A percentile compares a stretch with the other conserved stretches of the same genome.
Evolutionary conservation across 2,888 invertebrate genomes (phyloP).

Genomic region (Rotaria sp.): DNA sequence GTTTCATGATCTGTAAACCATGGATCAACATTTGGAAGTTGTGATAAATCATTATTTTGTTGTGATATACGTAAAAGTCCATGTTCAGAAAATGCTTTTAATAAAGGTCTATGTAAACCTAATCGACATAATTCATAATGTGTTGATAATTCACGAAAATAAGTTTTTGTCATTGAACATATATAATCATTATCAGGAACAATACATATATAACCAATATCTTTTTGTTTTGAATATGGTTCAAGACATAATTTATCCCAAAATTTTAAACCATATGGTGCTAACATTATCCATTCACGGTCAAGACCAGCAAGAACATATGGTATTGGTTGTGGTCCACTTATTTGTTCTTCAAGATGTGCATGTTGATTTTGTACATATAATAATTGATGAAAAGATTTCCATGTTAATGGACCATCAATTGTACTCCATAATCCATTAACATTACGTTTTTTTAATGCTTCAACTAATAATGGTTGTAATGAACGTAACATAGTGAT

Average conservation of each 20-base stretch:
- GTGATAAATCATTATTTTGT: not conserved
- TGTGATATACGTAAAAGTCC: conserved; percentile 33
- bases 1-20: not conserved
- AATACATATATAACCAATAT: conserved; percentile 86
- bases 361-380: conserved; percentile 57
- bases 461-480: conserved; percentile 84
- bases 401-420: conserved; percentile 92
- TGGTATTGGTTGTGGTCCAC: conserved; percentile 80
- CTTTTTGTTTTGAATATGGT: conserved; percentile 86
- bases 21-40: not conserved
- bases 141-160: conserved; percentile 83
- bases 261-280: conserved; percentile 82
- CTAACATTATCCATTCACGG: conserved; percentile 83
- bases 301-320: conserved; percentile 72
- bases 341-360: conserved; percentile 60
- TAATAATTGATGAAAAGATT: conserved; percentile 88
- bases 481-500: conserved; percentile 53
- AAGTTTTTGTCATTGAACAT: conserved; percentile 54
- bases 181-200: conserved; percentile 78
- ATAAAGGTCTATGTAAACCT: conserved; percentile 83
- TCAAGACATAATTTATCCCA: conserved; percentile 96
- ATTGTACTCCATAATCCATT: conserved; percentile 81
- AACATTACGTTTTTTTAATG: conserved; percentile 69
- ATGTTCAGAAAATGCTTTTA: conserved; percentile 57
- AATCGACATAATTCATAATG: conserved; percentile 88